Evolutionary conservation across 2,888 invertebrate species (phyloP).

Genomic region (Elmis aenea): DNA sequence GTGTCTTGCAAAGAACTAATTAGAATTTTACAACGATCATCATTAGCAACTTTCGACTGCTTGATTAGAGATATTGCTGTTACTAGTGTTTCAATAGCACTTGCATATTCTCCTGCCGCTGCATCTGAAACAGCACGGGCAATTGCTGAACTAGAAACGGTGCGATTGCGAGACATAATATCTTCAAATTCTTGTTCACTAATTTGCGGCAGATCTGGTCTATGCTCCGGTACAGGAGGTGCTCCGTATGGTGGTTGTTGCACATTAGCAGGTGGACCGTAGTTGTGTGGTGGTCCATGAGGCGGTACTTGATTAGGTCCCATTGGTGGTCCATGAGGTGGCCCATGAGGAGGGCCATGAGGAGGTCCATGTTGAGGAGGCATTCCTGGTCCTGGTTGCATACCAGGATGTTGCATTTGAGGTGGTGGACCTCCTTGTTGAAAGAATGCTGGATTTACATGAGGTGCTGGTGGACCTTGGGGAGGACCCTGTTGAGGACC

Average conservation of each 20-base stretch:
- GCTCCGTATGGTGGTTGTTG: conserved; percentile 55
- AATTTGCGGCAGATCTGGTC: conserved; percentile 58
- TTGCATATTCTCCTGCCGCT: conserved; percentile 94
- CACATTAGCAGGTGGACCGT: conserved; percentile 49
- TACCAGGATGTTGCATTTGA: conserved; percentile 54
- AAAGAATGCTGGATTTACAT: conserved; percentile 96
- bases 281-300: conserved; percentile 52
- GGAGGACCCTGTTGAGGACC: conserved; percentile 51
- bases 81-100: conserved; percentile 96
- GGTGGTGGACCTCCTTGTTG: conserved; percentile 65
- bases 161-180: conserved; percentile 94
- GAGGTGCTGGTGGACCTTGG: conserved; percentile 71
- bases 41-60: conserved; percentile 87
- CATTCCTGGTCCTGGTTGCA: conserved; percentile 48
- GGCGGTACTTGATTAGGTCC: conserved; percentile 50
- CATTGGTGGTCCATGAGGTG: conserved; percentile 59
- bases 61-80: conserved; percentile 98
- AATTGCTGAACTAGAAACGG: conserved; percentile 96
- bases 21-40: conserved; percentile 96
- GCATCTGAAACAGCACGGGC: conserved; percentile 96
- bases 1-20: conserved; percentile 97
- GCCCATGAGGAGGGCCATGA: conserved; percentile 61
- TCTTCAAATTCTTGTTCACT: conserved; percentile 97
- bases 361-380: conserved; percentile 64
- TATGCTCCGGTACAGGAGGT: conserved; percentile 54